Conservation (phyloP, 1,140 invertebrate genomes). For the Ruditapes philippinarum region DNA sequence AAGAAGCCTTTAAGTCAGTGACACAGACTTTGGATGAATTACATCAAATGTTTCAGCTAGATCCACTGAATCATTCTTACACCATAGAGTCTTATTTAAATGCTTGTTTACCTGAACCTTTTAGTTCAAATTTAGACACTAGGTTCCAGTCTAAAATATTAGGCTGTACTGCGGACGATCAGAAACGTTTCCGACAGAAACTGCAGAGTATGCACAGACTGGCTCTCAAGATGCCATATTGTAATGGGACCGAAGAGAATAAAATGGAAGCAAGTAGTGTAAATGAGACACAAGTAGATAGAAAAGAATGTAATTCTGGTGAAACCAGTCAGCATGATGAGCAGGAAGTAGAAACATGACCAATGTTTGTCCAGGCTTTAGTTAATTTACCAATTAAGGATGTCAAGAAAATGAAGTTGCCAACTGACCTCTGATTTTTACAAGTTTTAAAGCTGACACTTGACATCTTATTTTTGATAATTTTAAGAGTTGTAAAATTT, state of each 20-base stretch:
- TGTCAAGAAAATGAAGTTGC: too few relatives aligned
- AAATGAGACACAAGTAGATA: too few relatives aligned
- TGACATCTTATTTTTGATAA: too few relatives aligned
- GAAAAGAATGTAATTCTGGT: too few relatives aligned
- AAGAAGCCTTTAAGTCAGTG: slow-evolving; percentile 65
- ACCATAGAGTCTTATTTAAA: slow-evolving; percentile 69
- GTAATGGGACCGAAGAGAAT: not conserved
- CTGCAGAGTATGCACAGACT: slow-evolving; percentile 37
- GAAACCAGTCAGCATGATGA: too few relatives aligned
- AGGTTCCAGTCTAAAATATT: slow-evolving; percentile 73
- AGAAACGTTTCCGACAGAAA: slow-evolving; percentile 69
- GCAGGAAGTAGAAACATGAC: too few relatives aligned
- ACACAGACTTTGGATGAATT: slow-evolving; percentile 62
- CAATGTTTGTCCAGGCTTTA: too few relatives aligned
- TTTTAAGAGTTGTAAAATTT: too few relatives aligned
- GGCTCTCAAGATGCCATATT: not conserved
- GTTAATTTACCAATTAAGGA: too few relatives aligned
- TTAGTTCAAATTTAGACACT: slow-evolving; percentile 63
- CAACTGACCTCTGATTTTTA: too few relatives aligned
- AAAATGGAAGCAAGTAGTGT: too few relatives aligned
- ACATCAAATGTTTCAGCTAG: slow-evolving; percentile 20
- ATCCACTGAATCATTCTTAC: slow-evolving; percentile 21
- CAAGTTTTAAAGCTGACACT: too few relatives aligned
- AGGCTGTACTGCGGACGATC: slow-evolving; percentile 74
- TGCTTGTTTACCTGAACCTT: slow-evolving; percentile 70